Evolutionary conservation across 1,140 invertebrate species (phyloP), one percentile per base, ranked within the genome.

Genomic region (Psilanteris sp.): DNA sequence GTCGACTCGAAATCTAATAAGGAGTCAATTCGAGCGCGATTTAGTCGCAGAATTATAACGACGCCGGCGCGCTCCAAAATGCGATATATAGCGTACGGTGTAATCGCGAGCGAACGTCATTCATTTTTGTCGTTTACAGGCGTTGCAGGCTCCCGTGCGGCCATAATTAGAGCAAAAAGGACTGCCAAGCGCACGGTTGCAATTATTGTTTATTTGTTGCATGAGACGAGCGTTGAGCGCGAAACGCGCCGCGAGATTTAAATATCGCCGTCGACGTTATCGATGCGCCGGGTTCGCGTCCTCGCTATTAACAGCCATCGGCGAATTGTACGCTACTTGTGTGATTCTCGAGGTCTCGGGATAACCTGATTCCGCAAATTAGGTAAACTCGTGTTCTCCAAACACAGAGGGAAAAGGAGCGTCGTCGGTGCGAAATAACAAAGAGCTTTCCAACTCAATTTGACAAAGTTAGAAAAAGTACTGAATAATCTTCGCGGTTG

Each of bases 131-230:
- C 68, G 44, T 66, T 73, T 66, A 66, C 70, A 66, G 27, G 59
- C 34, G 26, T 57, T 32, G 32, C 14, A 9, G 27, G 70, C 70
- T 73, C 32, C 70, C 50, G 70, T 73, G 43, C 9, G 57, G 13
- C 24, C 14, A 14, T 39, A 18, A 36, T 62, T 18, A 13, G 34
- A 46, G 48, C 39, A 70, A 54, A 70, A 55, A 48, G 54, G 16
- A 50, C 7, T 9, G 39, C 43, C 34, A 16, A 32, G 54, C 3
- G 20, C 2, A 4, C 10, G 27, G 18, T 32, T 41, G 50, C 59
- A 64, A 73, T 73, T 73, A 57, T 64, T 57, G 59, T 73, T 73
- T 73, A 57, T 73, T 73, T 73, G 57, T 64, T 15, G 34, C 27
- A 39, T 62, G 22, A 24, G 24, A 10, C 32, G 26, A 43, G 46